Base-by-base conservation (phyloP, 2,797 vertebrate species). In the Muraenolepis orangiensis region DNA sequence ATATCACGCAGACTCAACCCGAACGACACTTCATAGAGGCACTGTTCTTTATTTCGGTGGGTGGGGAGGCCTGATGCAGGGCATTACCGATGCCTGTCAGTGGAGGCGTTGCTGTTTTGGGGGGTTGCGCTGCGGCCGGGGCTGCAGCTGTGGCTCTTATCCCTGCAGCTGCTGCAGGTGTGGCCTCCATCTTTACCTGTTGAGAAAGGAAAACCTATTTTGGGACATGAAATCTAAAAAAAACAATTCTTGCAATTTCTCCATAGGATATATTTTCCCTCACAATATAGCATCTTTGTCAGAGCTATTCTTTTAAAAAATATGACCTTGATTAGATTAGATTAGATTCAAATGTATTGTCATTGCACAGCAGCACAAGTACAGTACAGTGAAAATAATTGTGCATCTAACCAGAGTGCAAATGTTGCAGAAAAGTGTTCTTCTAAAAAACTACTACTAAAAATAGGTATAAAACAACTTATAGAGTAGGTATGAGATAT, bases 61-160 rank as follows among this genome's bases (percentile, higher is more conserved):
- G 51, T 23, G 4, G 69, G 36, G 36, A 38, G 5, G 51, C 70
- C 66, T 14, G 6, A 71, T 64, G n/a, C 68, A n/a, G 51, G n/a
- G 80, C 91, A 3, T 93, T 82, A 98, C 97, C 97, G 82, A 96
- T 92, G 81, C 95, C 94, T 81, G 94, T 93, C 84, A 93, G 92
- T 69, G 93, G 93, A 5, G 93, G 89, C 14, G 91, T 89, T 0
- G 96, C 91, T 2, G 81, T 91, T 93, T 95, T 96, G 72, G 88
- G 93, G 2, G 92, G 84, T 80, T 92, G 94, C 76, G 91, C 87
- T 72, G 84, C 72, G 69, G 93, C 51, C 28, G 93, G 84, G 51
- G 87, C 84, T 82, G 86, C 89, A 75, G 81, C 64, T 72, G 89
- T 72, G 46, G 93, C 92, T 83, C 96, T 96, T n/a, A 91, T 82